These are phyloP conservation scores for Macropodus opercularis DNA, from an alignment of 2,797 vertebrate species.

Conservation along the genomic window DNA sequence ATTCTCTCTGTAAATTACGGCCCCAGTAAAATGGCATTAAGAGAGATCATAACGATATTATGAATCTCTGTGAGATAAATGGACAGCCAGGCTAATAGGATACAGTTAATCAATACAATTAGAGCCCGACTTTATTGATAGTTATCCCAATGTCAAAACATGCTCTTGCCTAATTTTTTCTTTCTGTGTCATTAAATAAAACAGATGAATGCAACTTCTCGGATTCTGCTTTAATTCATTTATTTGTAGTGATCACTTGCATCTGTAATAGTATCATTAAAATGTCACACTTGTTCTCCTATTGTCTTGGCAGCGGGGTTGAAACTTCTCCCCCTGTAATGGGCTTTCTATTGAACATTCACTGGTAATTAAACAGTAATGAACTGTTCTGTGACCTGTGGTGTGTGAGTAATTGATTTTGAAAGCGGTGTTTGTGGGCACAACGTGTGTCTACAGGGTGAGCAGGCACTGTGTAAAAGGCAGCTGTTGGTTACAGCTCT, in stretches of 20 bases:
- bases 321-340: conserved; percentile 65
- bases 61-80: conserved; percentile 51
- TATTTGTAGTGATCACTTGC: conserved; percentile 50
- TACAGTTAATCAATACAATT: conserved; percentile 51
- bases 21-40: conserved; percentile 21
- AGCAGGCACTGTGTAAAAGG: conserved; percentile 55
- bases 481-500: conserved; percentile 46
- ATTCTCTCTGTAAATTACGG: conserved; percentile 24
- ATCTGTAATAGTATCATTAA: conserved; percentile 67
- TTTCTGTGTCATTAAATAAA: neutral
- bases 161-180: neutral
- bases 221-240: conserved; percentile 50
- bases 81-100: conserved; percentile 31
- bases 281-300: conserved; percentile 56
- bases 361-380: conserved; percentile 78
- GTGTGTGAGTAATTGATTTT: conserved; percentile 78
- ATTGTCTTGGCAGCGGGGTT: conserved; percentile 56
- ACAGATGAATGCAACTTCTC: conserved; percentile 15
- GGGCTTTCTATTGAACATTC: conserved; percentile 69
- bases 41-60: conserved; percentile 36
- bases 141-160: conserved; percentile 34
- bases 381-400: conserved; percentile 77
- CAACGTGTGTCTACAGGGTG: conserved; percentile 57
- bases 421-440: conserved; percentile 68
- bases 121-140: conserved; percentile 31